phyloP scores from a whole-genome alignment of 2,888 invertebrate genomes.

The Nyleta sp. region DNA sequence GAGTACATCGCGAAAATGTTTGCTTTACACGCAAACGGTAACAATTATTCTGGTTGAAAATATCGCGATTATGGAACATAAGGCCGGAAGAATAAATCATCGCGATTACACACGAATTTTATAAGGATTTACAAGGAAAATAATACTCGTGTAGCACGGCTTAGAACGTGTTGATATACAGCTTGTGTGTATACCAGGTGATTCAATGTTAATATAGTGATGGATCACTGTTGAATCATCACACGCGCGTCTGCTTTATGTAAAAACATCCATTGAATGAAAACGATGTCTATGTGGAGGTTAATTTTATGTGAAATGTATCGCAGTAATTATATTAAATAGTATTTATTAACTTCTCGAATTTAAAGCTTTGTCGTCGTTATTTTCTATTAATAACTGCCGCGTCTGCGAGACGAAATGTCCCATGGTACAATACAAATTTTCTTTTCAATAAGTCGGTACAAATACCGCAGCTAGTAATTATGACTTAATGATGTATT shows the following conservation, averaged over 20 bases:
- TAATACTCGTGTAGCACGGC: conserved; percentile 4
- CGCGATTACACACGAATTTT: conserved; percentile 30
- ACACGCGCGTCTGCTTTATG: conserved; percentile 23
- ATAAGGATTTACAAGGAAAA: conserved; percentile 37
- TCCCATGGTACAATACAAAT: conserved; percentile 23
- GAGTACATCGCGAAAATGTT: too few relatives aligned
- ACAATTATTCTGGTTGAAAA: conserved; percentile 22
- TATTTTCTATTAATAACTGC: conserved; percentile 2
- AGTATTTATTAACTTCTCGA: conserved; percentile 3
- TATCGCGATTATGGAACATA: conserved; percentile 4
- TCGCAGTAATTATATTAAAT: conserved; percentile 23
- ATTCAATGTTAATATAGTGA: conserved; percentile 46
- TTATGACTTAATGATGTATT: conserved; percentile 28
- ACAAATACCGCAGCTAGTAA: neutral
- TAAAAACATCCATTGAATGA: conserved; percentile 22
- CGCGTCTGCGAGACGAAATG: conserved; percentile 10
- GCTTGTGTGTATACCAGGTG: conserved; percentile 21
- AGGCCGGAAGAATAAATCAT: conserved; percentile 42
- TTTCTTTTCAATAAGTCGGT: conserved; percentile 21
- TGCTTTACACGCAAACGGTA: conserved; percentile 17
- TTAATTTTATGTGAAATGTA: conserved; percentile 25
- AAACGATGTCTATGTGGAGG: neutral
- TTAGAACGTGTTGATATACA: conserved; percentile 24
- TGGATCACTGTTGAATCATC: conserved; percentile 42
- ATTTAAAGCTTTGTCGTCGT: conserved; percentile 18